A percentile compares a stretch with the other conserved stretches of the same genome.
phyloP scores from a whole-genome alignment of 2,888 invertebrate species.

The Vanessa cardui region DNA sequence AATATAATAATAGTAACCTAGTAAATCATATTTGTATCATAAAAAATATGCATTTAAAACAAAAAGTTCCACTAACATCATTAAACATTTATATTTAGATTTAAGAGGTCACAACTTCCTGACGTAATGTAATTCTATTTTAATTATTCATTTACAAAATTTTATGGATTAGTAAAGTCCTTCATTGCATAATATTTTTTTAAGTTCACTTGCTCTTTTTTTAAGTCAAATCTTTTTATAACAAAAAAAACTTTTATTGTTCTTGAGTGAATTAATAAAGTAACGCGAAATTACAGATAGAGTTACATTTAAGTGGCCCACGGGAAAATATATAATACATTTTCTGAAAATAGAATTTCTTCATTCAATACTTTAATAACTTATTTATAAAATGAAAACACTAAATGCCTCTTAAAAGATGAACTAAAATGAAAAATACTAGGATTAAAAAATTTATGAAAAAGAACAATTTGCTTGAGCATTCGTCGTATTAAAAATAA shows the following conservation, averaged over 20 bases:
- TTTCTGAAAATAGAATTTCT: too few relatives aligned
- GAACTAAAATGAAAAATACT: not conserved
- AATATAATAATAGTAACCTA: too few relatives aligned
- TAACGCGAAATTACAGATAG: too few relatives aligned
- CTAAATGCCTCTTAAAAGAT: not conserved
- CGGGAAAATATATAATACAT: too few relatives aligned
- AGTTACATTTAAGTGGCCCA: too few relatives aligned
- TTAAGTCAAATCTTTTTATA: too few relatives aligned
- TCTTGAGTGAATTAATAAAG: too few relatives aligned
- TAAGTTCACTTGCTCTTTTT: too few relatives aligned
- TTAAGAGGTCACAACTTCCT: constrained; percentile 2
- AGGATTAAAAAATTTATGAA: not conserved
- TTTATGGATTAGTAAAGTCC: too few relatives aligned
- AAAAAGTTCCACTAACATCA: not conserved
- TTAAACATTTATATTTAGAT: constrained; percentile 1
- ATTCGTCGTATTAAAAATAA: not conserved
- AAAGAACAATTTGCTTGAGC: not conserved
- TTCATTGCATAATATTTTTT: too few relatives aligned
- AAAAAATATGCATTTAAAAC: not conserved
- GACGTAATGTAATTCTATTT: not conserved
- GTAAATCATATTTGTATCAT: not conserved
- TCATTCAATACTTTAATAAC: not conserved
- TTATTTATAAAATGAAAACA: not conserved
- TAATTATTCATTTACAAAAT: too few relatives aligned
- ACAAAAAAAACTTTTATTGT: too few relatives aligned